Evolutionary conservation across 2,888 invertebrate genomes (phyloP), one percentile per base, ranked within the genome.

Genomic region (Drosophila crucigera): DNA sequence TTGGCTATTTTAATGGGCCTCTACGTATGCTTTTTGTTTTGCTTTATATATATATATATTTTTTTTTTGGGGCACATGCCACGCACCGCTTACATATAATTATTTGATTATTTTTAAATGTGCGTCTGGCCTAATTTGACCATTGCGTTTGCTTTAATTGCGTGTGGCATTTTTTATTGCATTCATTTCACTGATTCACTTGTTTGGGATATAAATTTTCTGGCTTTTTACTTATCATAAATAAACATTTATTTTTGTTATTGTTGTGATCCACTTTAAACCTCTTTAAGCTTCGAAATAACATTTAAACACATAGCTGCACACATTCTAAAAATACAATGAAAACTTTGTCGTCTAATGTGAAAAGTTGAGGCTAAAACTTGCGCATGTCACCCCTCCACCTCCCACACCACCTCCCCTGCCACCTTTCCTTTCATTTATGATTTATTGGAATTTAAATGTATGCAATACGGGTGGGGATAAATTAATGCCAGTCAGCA

Each of bases 361-460:
- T 49, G 53, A 80, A 78, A 80, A 68, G 64, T 80, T 65, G 39
- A 1, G 11, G 30, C 49, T 41, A 33, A 54, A 31, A 25, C 22
- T 43, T 47, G 37, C 11, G 14, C 47, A 30, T 33, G 22, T 9
- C n/a, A 2, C 19, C 39, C 19, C 41, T 54, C 0, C 5, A 7
- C 9, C 9, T 9, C 2, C 35, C 16, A 16, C 5, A 5, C 35
- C 0, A 5, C 35, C 35, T 33, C 31, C 30, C 41, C 31, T 35
- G 19, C 22, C 54, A 50, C 22, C 22, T 6, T 11, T 43, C 0
- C 16, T 2, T 37, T 54, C 37, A 37, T 52, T 82, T 89, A 82
- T 87, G 87, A 90, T 90, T 87, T 89, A 90, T 89, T 89, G 80
- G 74, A 78, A 80, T 87, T 90, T 84, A 87, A 88, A 82, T 81